Percentiles rank a stretch among this genome's conserved stretches.
Conservation (phyloP, 2,888 invertebrate species). For the Sepiola atlantica region DNA sequence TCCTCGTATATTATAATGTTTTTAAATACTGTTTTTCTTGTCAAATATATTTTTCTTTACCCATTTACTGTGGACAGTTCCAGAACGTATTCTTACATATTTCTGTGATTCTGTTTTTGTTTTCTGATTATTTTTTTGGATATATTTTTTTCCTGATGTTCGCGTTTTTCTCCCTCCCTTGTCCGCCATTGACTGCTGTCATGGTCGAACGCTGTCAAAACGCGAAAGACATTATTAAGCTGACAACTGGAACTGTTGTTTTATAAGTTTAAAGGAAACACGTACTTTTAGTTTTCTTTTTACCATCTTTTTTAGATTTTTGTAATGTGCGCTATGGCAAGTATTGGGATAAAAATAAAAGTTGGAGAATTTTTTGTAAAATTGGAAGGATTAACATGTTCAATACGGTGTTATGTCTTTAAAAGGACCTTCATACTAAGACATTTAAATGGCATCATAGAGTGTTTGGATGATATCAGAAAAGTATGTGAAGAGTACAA, state of each 20-base stretch:
- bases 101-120: background rate
- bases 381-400: too few species aligned
- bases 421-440: too few species aligned
- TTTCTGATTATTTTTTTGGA: background rate
- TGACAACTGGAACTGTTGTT: background rate
- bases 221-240: background rate
- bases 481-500: too few species aligned
- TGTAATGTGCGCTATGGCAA: too few species aligned
- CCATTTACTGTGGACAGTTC: background rate
- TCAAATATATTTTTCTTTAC: background rate
- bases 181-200: background rate
- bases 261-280: background rate
- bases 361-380: too few species aligned
- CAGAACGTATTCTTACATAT: background rate
- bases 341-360: too few species aligned
- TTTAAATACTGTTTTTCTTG: too few species aligned
- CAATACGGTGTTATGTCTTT: too few species aligned
- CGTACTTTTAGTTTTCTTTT: background rate
- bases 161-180: background rate
- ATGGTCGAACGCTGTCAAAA: background rate
- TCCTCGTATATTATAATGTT: too few species aligned
- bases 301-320: background rate
- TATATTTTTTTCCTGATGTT: background rate
- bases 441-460: too few species aligned
- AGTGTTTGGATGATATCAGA: too few species aligned